Percentiles rank a stretch among this genome's conserved stretches.
Conservation (phyloP, 2,113 vertebrate species). For the Buteo buteo region DNA sequence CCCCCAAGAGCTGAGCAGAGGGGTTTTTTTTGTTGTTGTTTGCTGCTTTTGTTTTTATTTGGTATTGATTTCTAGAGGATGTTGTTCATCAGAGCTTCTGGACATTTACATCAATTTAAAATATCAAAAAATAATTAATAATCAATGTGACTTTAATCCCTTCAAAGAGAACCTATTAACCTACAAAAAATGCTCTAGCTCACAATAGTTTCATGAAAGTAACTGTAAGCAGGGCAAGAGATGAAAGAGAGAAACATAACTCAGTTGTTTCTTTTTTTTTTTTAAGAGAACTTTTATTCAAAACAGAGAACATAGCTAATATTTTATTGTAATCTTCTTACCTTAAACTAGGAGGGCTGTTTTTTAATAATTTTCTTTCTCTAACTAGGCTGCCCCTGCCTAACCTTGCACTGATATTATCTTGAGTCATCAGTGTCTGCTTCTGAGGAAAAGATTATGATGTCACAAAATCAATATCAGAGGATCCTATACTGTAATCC, state of each 20-base stretch:
- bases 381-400: background rate
- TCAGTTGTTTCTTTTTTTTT: background rate
- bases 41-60: background rate
- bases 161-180: conserved; percentile 37
- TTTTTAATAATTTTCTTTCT: background rate
- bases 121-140: conserved; percentile 52
- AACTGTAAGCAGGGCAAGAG: background rate
- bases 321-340: background rate
- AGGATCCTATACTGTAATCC: conserved; percentile 30
- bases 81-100: conserved; percentile 13
- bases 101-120: conserved; percentile 29
- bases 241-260: background rate
- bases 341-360: background rate
- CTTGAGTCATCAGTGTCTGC: conserved; percentile 6
- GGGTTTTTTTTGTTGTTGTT: background rate
- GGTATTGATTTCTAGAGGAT: conserved; percentile 5
- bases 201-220: background rate
- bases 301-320: background rate
- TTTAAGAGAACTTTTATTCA: background rate
- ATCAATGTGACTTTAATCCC: conserved; percentile 42
- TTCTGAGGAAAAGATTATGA: conserved; percentile 33
- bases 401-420: background rate
- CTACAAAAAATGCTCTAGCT: background rate
- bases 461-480: conserved; percentile 48
- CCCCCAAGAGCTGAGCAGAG: background rate